phyloP scores from a whole-genome alignment of 2,113 vertebrate species.

The Equus przewalskii region DNA sequence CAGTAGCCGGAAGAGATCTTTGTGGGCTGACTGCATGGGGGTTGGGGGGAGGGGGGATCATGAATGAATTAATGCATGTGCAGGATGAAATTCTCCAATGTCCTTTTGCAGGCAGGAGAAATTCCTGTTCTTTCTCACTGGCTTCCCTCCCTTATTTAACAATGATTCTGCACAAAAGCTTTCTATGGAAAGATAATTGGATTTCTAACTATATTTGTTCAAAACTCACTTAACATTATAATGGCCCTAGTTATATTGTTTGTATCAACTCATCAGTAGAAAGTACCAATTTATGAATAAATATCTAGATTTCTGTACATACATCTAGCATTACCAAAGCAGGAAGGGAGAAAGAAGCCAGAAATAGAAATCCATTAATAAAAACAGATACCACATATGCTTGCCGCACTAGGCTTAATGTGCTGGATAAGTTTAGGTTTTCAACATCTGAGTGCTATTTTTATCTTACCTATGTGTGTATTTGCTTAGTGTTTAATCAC shows the following conservation, averaged over 20 bases:
- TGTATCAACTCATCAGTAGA: conserved; percentile 67
- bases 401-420: conserved; percentile 1
- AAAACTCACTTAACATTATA: conserved; percentile 80
- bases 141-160: conserved; percentile 71
- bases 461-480: conserved; percentile 43
- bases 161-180: conserved; percentile 62
- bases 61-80: conserved; percentile 39
- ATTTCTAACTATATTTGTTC: conserved; percentile 80
- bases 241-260: conserved; percentile 67
- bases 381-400: conserved; percentile 45
- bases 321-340: conserved; percentile 46
- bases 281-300: conserved; percentile 73
- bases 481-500: conserved; percentile 49
- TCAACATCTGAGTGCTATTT: conserved; percentile 51
- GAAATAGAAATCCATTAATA: conserved; percentile 71
- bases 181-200: conserved; percentile 77
- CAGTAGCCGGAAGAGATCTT: conserved; percentile 33
- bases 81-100: conserved; percentile 43
- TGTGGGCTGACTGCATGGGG: neutral
- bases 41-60: neutral
- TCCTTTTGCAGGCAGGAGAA: conserved; percentile 60
- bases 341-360: conserved; percentile 38
- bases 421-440: conserved; percentile 57
- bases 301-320: conserved; percentile 67
- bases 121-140: conserved; percentile 57